These are phyloP conservation scores for Drosophila paranaensis DNA, from an alignment of 2,888 invertebrate species.

Conservation along the genomic window DNA sequence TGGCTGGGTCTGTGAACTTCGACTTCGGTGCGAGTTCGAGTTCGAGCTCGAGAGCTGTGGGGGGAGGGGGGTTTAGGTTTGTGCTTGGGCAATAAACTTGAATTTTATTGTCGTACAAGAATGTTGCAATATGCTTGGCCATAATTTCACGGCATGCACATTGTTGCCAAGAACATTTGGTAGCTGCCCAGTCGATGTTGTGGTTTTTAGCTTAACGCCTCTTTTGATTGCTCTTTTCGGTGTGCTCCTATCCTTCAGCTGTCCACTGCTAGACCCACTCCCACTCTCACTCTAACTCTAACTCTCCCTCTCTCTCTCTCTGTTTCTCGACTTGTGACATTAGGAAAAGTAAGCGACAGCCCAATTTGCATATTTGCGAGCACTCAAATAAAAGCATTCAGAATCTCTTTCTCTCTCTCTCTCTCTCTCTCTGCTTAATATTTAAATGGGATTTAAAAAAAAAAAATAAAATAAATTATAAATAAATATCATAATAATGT, in stretches of 20 bases:
- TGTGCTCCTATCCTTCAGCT: conserved; percentile 6
- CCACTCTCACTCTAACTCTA: not conserved
- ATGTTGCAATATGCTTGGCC: conserved; percentile 82
- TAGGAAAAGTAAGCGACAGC: conserved; percentile 24
- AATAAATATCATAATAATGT: conserved; percentile 28
- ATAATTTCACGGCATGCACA: conserved; percentile 72
- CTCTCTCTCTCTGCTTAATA: not conserved
- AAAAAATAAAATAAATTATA: conserved; percentile 12
- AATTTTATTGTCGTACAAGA: conserved; percentile 81
- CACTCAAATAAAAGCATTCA: conserved; percentile 16
- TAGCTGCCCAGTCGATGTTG: conserved; percentile 48
- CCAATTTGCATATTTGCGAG: conserved; percentile 44
- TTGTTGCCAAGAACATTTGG: conserved; percentile 67
- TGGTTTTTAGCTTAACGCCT: conserved; percentile 57
- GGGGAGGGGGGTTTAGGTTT: not conserved
- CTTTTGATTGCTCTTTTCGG: conserved; percentile 54
- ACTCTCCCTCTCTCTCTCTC: not conserved
- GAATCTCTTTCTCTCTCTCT: not conserved
- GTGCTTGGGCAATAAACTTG: conserved; percentile 69
- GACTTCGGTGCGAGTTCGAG: conserved; percentile 1
- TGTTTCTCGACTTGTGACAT: conserved; percentile 28
- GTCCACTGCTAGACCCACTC: too few relatives aligned
- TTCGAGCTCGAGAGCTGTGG: not conserved
- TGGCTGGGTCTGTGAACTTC: conserved; percentile 22
- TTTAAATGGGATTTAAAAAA: conserved; percentile 3